phyloP scores from a whole-genome alignment of 2,797 vertebrate species.

The Pipistrellus nathusii region DNA sequence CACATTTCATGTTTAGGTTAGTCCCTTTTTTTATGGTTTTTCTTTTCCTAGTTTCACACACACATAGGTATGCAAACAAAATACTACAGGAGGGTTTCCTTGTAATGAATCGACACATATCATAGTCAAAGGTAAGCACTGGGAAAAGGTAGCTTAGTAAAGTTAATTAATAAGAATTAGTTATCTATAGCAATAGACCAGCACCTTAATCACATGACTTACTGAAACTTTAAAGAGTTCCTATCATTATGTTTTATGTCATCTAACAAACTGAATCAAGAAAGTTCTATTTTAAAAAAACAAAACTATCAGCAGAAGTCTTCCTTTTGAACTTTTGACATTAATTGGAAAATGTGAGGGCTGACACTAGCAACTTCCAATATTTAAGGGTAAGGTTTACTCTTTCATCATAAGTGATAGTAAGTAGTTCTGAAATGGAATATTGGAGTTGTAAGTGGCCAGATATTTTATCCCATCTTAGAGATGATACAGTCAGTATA shows the following conservation, averaged over 20 bases:
- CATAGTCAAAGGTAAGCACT: slow-evolving; percentile 70
- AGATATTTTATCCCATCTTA: neutral
- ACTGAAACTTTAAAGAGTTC: neutral
- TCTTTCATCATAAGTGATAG: slow-evolving; percentile 44
- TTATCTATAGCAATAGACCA: slow-evolving; percentile 66
- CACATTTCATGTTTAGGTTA: slow-evolving; percentile 36
- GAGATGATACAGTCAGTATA: neutral
- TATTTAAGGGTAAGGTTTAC: slow-evolving; percentile 44
- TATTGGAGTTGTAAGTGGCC: slow-evolving; percentile 35
- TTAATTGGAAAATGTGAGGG: slow-evolving; percentile 44
- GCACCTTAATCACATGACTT: slow-evolving; percentile 47
- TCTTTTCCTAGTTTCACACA: slow-evolving; percentile 49
- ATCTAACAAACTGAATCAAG: slow-evolving; percentile 20
- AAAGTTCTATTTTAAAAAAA: neutral
- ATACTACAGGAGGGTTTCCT: slow-evolving; percentile 51
- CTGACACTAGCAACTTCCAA: slow-evolving; percentile 29
- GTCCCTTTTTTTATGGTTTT: slow-evolving; percentile 53
- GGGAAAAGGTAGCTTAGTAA: slow-evolving; percentile 64
- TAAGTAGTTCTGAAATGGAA: neutral
- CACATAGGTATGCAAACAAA: slow-evolving; percentile 45
- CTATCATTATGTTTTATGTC: neutral
- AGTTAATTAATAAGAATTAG: slow-evolving; percentile 62
- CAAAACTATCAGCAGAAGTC: slow-evolving; percentile 31
- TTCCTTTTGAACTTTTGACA: slow-evolving; percentile 32
- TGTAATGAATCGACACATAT: slow-evolving; percentile 51